Conservation (phyloP, 1,140 invertebrate species). For the Drosophila busckii region DNA sequence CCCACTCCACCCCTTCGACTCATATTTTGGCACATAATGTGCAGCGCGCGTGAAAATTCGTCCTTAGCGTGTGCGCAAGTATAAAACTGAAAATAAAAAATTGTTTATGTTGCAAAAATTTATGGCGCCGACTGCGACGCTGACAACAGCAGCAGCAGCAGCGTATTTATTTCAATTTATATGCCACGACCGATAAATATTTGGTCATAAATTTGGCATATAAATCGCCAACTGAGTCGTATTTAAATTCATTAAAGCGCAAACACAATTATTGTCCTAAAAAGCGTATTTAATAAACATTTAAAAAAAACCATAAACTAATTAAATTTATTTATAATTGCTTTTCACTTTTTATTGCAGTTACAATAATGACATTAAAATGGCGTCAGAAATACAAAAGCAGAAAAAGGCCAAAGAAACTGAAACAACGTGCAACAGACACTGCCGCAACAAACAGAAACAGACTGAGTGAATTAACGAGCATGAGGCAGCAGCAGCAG, state of each 20-base stretch:
- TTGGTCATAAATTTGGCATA: conserved; percentile 60
- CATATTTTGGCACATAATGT: conserved; percentile 52
- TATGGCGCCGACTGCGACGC: conserved; percentile 40
- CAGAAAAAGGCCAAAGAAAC: conserved; percentile 74
- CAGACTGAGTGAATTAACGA: conserved; percentile 52
- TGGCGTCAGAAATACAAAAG: conserved; percentile 78
- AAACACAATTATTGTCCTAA: conserved; percentile 6
- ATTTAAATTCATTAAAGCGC: too few relatives aligned
- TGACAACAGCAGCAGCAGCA: conserved; percentile 7
- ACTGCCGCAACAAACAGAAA: conserved; percentile 48
- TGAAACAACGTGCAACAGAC: conserved; percentile 54
- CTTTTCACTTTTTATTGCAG: conserved; percentile 30
- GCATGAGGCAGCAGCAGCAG: conserved; percentile 21
- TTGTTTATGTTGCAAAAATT: conserved; percentile 70
- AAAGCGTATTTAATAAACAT: conserved; percentile 1
- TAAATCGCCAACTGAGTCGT: conserved; percentile 39
- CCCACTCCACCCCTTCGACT: background rate
- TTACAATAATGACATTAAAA: conserved; percentile 73
- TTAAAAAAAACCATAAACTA: conserved; percentile 1
- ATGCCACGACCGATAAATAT: conserved; percentile 60
- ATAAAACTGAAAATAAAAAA: conserved; percentile 43
- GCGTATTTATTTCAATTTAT: conserved; percentile 58
- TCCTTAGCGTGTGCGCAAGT: conserved; percentile 50
- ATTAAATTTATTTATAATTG: conserved; percentile 29
- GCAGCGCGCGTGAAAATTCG: conserved; percentile 70